Evolutionary conservation across 2,888 invertebrate species (phyloP), one percentile per base, ranked within the genome.

Genomic region (Laothoe populi): DNA sequence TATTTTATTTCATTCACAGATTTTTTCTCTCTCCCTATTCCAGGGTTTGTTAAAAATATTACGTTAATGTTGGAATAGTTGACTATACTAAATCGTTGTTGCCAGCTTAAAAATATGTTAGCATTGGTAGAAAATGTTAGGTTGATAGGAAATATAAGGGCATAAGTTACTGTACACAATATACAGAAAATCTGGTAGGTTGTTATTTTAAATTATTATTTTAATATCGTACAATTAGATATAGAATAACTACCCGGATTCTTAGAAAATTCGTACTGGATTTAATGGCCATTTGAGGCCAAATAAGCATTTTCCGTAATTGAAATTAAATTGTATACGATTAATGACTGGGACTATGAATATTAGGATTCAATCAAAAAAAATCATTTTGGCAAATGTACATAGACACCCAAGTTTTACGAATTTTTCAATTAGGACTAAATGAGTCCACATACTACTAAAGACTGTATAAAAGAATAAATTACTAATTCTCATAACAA

Each of bases 401-500:
- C 13, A 13, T 48, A 16, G 0, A 4, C 0, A 11, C 10, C 16
- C 31, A 16, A 7, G 31, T 35, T n/a, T n/a, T n/a, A n/a, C n/a
- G n/a, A n/a, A n/a, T n/a, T n/a, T n/a, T n/a, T n/a, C n/a, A n/a
- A n/a, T n/a, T 11, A 35, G 35, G 21, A 5, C 19, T 31, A 49
- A 49, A 26, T 16, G 16, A 31, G 31, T 53, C 53, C 31, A 35
- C 31, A 53, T 31, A 26, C 26, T 53, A 53, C 31, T 19, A 35
- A 23, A 19, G 53, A 53, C 53, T 53, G 53, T 53, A 53, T 53
- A 53, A 53, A 35, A 53, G 53, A 53, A 53, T 53, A 53, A 53
- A 23, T 44, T 44, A 31, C 19, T 19, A 53, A 53, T 53, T 53
- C 53, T 53, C 53, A 35, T 53, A 53, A 35, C 53, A 53, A 35